Conservation (phyloP, 1,140 invertebrate genomes). For the Aplysia californica region DNA sequence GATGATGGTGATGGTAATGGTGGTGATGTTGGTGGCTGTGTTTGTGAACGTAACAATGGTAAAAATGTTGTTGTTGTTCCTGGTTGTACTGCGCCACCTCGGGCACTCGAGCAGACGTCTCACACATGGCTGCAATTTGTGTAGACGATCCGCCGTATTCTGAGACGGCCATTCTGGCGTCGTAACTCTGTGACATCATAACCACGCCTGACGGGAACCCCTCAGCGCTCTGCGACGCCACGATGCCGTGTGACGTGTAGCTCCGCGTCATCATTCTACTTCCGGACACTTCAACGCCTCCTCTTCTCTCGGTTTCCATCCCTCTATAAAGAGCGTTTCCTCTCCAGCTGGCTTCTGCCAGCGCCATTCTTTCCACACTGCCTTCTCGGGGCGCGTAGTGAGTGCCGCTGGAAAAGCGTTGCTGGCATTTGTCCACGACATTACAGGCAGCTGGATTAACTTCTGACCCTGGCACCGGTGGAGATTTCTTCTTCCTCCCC, state of each 20-base stretch:
- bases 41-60: slow-evolving; percentile 7
- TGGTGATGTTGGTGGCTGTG: slow-evolving; percentile 5
- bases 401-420: background rate
- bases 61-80: slow-evolving; percentile 9
- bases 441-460: too few species aligned
- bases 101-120: background rate
- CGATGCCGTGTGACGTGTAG: slow-evolving; percentile 6
- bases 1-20: slow-evolving; percentile 22
- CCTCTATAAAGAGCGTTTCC: slow-evolving; percentile 19
- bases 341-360: slow-evolving; percentile 11
- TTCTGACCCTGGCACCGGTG: too few species aligned
- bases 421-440: too few species aligned
- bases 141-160: background rate
- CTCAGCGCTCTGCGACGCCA: slow-evolving; percentile 23
- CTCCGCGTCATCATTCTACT: background rate
- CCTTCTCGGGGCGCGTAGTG: background rate
- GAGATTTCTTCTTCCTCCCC: slow-evolving; percentile 39
- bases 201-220: slow-evolving; percentile 6
- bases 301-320: background rate
- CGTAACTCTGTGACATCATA: slow-evolving; percentile 6
- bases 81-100: background rate
- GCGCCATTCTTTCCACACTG: background rate
- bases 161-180: slow-evolving; percentile 14
- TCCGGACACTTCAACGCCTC: background rate
- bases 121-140: background rate